Base-by-base conservation (phyloP, 35 echinoderm and acorn worm species). In the Eucidaris tribuloides region DNA sequence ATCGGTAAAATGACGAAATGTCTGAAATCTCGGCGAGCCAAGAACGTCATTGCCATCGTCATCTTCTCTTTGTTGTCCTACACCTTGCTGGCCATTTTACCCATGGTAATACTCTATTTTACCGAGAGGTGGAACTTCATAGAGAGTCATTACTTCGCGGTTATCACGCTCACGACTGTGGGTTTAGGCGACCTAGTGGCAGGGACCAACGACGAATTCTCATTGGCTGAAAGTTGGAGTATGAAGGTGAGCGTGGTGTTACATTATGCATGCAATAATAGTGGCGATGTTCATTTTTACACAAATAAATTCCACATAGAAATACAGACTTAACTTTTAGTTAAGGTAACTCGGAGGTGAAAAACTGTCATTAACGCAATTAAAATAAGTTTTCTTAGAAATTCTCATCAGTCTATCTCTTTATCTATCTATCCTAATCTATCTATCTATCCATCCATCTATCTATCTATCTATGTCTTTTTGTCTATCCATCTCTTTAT, bases 161-260 rank as follows among this genome's bases (percentile, higher is more conserved):
- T 92, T 41, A 81, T 63, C 3, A 76, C 90, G 0, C 78, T 92
- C 1, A 92, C 82, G 34, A 92, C 90, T 6, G 70, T 92, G 6
- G 90, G 90, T 2, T 87, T 92, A 58, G 90, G 90, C 48, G 48
- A 52, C 48, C n/a, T 52, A 9, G 48, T 52, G 48, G 9, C 48
- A n/a, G n/a, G n/a, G 9, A 52, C 9, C 48, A n/a, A 52, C 48
- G 9, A 52, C 48, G 9, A 11, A n/a, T 9, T 9, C 9, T 52
- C 48, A 9, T 52, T n/a, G n/a, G 48, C 48, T 9, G n/a, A 52
- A 11, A 52, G n/a, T 11, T 52, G 48, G 48, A 52, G 9, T n/a
- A 11, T 52, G 48, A 52, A n/a, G 48, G 48, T 52, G n/a, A 52
- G n/a, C 9, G 9, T 11, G 9, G 48, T 52, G n/a, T 52, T 52